Evolutionary conservation across 2,888 invertebrate species (phyloP).

Genomic region (Eubasilissa splendida): DNA sequence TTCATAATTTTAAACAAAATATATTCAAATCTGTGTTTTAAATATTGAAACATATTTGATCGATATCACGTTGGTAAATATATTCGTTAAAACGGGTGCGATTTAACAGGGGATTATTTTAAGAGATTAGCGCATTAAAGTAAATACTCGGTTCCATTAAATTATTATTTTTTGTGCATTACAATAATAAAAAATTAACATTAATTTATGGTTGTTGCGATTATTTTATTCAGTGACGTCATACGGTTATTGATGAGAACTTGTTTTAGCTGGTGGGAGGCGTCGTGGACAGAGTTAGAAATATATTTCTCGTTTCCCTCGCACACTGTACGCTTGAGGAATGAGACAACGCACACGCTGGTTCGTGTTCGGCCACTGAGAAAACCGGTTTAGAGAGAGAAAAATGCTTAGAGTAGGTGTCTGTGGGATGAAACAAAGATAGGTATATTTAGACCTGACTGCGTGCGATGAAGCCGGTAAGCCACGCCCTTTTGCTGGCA

Average conservation of each 20-base stretch:
- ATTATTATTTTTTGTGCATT: too few relatives aligned
- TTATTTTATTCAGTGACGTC: neutral
- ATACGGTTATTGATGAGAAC: constrained; percentile 12
- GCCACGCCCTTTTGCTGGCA: constrained; percentile 5
- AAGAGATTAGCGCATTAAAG: too few relatives aligned
- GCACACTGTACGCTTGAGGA: neutral
- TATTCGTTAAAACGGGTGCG: too few relatives aligned
- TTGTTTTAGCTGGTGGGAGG: constrained; percentile 8
- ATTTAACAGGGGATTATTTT: too few relatives aligned
- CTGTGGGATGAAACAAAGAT: neutral
- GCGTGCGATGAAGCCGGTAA: neutral
- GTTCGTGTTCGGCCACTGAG: neutral
- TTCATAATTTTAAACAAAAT: too few relatives aligned
- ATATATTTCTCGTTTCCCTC: neutral
- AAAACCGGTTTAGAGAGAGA: neutral
- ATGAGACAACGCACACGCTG: neutral
- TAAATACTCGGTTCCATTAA: too few relatives aligned
- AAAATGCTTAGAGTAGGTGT: neutral
- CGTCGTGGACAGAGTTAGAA: neutral
- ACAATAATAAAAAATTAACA: too few relatives aligned
- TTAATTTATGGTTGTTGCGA: too few relatives aligned
- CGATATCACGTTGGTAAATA: too few relatives aligned
- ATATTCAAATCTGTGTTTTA: too few relatives aligned
- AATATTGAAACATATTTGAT: too few relatives aligned
- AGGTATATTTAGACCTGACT: neutral